Percentiles rank a stretch among this genome's conserved stretches.
phyloP scores from a whole-genome alignment of 2,888 invertebrate species.

The Pomacea canaliculata region DNA sequence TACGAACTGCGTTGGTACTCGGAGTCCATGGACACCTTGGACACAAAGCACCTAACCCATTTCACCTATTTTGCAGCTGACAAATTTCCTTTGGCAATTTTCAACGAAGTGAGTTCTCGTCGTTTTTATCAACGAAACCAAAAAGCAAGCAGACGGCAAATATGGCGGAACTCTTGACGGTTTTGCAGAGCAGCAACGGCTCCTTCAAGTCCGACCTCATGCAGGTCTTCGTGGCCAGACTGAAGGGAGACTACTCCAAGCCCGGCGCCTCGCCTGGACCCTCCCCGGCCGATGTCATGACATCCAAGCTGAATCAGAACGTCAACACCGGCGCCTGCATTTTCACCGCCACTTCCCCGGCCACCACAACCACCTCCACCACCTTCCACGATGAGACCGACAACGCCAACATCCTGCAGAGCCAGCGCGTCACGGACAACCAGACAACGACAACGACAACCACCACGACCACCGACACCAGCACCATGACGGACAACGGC shows the following conservation, averaged over 20 bases:
- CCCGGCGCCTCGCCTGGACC: background rate
- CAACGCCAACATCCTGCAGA: conserved; percentile 20
- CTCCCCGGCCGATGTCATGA: background rate
- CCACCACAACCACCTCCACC: conserved; percentile 39
- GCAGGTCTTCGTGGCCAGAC: conserved; percentile 45
- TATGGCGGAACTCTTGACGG: conserved; percentile 63
- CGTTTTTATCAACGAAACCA: too few relatives aligned
- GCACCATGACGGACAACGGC: background rate
- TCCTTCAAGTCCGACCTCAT: conserved; percentile 59
- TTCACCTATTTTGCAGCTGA: too few relatives aligned
- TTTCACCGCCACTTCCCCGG: conserved; percentile 37
- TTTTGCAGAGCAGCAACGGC: conserved; percentile 59
- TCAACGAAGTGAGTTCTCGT: too few relatives aligned
- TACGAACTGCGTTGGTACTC: too few relatives aligned
- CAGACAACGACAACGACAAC: background rate
- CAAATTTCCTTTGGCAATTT: too few relatives aligned
- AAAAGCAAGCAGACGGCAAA: conserved; percentile 21
- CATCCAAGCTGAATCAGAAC: background rate
- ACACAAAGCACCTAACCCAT: too few relatives aligned
- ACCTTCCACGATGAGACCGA: background rate
- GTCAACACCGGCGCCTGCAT: conserved; percentile 49
- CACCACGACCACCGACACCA: background rate
- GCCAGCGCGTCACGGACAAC: conserved; percentile 10
- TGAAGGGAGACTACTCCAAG: conserved; percentile 1
- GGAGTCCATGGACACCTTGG: too few relatives aligned